phyloP scores from a whole-genome alignment of 2,797 vertebrate genomes.

The Heteromormyrus szaboi region DNA sequence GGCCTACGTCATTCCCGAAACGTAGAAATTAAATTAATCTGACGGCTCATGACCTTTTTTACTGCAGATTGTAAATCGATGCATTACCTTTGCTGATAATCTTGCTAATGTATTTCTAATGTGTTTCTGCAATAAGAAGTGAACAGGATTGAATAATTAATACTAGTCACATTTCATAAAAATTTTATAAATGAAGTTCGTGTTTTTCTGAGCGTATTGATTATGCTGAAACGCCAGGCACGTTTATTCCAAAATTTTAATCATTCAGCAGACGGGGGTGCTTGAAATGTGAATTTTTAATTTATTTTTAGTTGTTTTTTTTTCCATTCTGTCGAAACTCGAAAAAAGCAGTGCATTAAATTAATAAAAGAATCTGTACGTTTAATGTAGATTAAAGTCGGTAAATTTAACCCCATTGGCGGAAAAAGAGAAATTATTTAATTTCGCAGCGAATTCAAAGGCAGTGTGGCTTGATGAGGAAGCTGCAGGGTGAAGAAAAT shows the following conservation, averaged over 20 bases:
- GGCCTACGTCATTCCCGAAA: background rate
- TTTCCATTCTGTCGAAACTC: background rate
- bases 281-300: background rate
- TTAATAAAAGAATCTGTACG: background rate
- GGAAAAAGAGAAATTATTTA: background rate
- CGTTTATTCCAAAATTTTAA: background rate
- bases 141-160: slow-evolving; percentile 1
- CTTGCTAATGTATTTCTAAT: background rate
- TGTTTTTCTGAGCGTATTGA: background rate
- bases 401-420: background rate
- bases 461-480: background rate
- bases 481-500: background rate
- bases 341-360: background rate
- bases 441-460: background rate
- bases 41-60: background rate
- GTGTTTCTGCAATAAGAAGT: slow-evolving; percentile 9
- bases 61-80: background rate
- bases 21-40: background rate
- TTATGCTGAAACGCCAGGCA: background rate
- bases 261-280: background rate
- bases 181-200: background rate
- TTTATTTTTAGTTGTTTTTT: background rate
- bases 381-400: background rate
- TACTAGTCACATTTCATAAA: background rate
- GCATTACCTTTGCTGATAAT: slow-evolving; percentile 5